Percentiles rank a stretch among this genome's conserved stretches.
phyloP scores from a whole-genome alignment of 2,797 vertebrate genomes.

The Aviceda leuphotes region DNA sequence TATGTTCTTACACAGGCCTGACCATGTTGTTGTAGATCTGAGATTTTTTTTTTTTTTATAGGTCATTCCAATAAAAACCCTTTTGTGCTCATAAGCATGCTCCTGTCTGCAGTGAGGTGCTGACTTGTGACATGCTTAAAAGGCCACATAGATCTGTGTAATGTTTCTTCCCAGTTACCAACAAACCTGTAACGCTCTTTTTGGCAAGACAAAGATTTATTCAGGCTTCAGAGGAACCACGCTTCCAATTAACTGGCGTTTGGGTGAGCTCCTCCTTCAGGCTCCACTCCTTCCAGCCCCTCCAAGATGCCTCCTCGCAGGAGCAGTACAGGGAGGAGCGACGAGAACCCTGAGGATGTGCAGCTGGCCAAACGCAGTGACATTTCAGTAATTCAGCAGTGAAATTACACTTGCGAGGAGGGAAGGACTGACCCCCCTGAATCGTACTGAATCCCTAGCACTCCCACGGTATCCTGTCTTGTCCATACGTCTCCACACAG shows the following conservation, averaged over 20 bases:
- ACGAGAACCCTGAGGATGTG: neutral
- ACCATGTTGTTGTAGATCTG: neutral
- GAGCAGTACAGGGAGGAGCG: neutral
- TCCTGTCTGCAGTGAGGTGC: neutral
- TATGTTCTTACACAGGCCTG: neutral
- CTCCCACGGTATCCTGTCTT: neutral
- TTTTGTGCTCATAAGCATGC: neutral
- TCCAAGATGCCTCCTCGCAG: neutral
- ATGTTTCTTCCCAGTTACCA: neutral
- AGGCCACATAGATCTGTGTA: neutral
- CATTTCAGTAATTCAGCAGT: neutral
- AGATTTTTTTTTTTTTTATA: neutral
- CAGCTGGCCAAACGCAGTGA: neutral
- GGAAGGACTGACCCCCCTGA: neutral
- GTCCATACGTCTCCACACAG: neutral
- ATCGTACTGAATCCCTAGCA: neutral
- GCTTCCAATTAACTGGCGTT: neutral
- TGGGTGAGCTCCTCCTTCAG: neutral
- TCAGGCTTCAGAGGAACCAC: neutral
- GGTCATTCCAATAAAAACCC: neutral
- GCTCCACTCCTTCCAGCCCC: neutral
- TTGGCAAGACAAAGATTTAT: conserved; percentile 19
- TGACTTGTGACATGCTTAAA: conserved; percentile 24
- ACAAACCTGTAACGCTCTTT: neutral
- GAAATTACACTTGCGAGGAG: neutral